Evolutionary conservation across 2,888 invertebrate species (phyloP).

Genomic region (Lathronympha strigana): DNA sequence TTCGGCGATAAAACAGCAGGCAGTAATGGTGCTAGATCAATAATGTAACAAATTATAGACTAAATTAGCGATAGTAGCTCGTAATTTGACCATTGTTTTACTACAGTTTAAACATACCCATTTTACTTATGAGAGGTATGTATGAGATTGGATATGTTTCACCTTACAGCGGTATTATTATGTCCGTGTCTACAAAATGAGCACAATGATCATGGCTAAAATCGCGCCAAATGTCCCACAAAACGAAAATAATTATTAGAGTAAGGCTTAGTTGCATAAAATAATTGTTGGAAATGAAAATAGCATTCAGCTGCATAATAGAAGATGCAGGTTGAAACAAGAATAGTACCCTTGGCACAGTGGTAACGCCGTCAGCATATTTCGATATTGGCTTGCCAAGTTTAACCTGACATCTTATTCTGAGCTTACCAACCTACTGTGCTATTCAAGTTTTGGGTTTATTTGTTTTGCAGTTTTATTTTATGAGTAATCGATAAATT

Average conservation of each 20-base stretch:
- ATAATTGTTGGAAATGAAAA: conserved; percentile 33
- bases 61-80: no score
- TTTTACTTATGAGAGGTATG: not conserved
- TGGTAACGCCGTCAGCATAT: conserved; percentile 65
- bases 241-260: not conserved
- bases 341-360: conserved; percentile 56
- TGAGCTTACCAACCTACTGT: conserved; percentile 57
- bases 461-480: conserved; percentile 2
- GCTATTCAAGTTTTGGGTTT: conserved; percentile 4
- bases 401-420: conserved; percentile 65
- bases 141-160: not conserved
- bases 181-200: not conserved
- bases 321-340: conserved; percentile 48
- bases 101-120: not conserved
- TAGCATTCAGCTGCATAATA: conserved; percentile 36
- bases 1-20: no score
- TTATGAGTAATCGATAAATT: not conserved
- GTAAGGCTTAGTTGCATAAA: conserved; percentile 26
- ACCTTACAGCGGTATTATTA: no score
- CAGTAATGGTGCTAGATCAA: no score
- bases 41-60: no score
- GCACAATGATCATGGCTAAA: not conserved
- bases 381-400: conserved; percentile 66
- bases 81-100: no score
- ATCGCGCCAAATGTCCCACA: not conserved